phyloP scores from a whole-genome alignment of 2,888 invertebrate species.

The Cryptophagus acutangulus region DNA sequence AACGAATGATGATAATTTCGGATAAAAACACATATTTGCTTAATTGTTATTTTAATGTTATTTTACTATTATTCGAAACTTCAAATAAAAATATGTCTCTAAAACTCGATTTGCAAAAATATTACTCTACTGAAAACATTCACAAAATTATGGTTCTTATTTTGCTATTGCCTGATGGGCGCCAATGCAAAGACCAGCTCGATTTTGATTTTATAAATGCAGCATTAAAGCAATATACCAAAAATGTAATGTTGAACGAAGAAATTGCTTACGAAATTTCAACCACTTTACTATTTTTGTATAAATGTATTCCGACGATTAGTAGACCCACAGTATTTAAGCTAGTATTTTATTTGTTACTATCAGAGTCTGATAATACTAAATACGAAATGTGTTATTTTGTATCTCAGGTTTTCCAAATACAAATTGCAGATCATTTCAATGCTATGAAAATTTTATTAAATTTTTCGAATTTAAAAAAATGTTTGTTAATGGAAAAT shows the following conservation, averaged over 20 bases:
- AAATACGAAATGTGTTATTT: conserved; percentile 25
- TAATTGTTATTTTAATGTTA: conserved; percentile 28
- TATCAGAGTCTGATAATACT: conserved; percentile 21
- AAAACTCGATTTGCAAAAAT: too few species aligned
- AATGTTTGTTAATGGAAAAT: conserved; percentile 16
- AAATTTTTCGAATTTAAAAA: conserved; percentile 19
- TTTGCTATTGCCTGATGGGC: conserved; percentile 20
- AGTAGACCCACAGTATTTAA: conserved; percentile 22
- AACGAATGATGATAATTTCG: too few species aligned
- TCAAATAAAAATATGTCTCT: too few species aligned
- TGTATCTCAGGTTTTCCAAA: conserved; percentile 16
- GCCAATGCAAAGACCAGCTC: not conserved
- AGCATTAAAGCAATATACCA: conserved; percentile 13
- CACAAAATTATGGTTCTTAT: conserved; percentile 28
- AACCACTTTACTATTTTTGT: conserved; percentile 22
- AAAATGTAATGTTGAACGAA: conserved; percentile 17
- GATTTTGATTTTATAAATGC: conserved; percentile 17
- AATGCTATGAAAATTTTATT: conserved; percentile 23
- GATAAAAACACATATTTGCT: conserved; percentile 21
- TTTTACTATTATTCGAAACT: conserved; percentile 23
- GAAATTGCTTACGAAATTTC: conserved; percentile 24
- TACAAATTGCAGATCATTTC: conserved; percentile 15
- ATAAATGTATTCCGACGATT: conserved; percentile 16
- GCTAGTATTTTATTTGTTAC: conserved; percentile 28
- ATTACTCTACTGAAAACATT: too few species aligned